A percentile compares a stretch with the other conserved stretches of the same genome.
Evolutionary conservation across 1,140 invertebrate species (phyloP).

Genomic region (Brachionus asplanchnoidis): DNA sequence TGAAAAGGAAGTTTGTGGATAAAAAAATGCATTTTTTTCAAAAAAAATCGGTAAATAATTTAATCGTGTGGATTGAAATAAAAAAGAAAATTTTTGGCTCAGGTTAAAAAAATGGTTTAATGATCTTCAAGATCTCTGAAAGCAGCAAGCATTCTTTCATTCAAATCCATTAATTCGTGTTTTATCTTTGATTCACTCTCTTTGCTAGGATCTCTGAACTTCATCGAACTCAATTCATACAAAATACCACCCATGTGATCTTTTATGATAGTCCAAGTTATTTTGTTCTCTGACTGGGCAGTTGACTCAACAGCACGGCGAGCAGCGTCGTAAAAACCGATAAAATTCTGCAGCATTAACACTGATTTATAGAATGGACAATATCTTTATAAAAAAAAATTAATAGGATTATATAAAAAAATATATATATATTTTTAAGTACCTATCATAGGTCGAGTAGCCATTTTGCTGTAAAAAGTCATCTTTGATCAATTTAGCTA

Average conservation of each 20-base stretch:
- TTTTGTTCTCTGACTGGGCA: constrained; percentile 96
- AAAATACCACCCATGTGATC: constrained; percentile 92
- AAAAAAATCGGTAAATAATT: neutral
- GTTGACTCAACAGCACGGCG: constrained; percentile 94
- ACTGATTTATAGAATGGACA: constrained; percentile 99
- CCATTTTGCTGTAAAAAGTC: constrained; percentile 93
- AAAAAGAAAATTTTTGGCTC: neutral
- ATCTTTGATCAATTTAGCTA: constrained; percentile 95
- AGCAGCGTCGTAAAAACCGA: constrained; percentile 94
- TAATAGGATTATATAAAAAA: neutral
- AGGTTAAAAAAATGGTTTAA: neutral
- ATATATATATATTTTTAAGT: neutral
- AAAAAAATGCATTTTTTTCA: neutral
- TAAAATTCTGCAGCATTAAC: constrained; percentile 97
- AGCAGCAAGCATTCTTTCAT: constrained; percentile 59
- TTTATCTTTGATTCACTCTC: constrained; percentile 95
- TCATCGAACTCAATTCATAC: constrained; percentile 97
- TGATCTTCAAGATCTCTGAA: constrained; percentile 95
- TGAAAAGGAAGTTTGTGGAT: neutral
- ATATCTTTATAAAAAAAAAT: constrained; percentile 64
- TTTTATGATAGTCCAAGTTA: constrained; percentile 94
- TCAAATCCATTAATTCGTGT: constrained; percentile 72
- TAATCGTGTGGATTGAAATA: neutral
- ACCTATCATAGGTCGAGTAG: constrained; percentile 81
- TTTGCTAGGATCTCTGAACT: constrained; percentile 98